These are phyloP conservation scores for Spizella passerina DNA, from an alignment of 2,797 vertebrate species.

Conservation along the genomic window DNA sequence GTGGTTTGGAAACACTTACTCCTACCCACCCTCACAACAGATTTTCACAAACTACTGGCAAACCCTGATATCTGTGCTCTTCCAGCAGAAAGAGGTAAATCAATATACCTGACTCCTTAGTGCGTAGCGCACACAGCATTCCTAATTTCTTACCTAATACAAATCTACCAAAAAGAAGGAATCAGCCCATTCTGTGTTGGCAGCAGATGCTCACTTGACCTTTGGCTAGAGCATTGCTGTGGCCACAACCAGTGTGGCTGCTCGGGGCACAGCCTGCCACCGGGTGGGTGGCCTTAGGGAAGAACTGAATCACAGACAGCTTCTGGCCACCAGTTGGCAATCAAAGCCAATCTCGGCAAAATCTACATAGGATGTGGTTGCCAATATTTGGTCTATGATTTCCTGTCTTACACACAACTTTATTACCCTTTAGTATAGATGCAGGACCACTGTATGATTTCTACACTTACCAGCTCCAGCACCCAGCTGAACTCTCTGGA, in stretches of 20 bases:
- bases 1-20: background rate
- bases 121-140: background rate
- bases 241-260: background rate
- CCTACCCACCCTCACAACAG: background rate
- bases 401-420: background rate
- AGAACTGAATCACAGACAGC: background rate
- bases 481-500: background rate
- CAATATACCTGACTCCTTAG: fast-evolving
- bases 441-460: background rate
- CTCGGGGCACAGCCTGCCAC: no score
- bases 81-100: background rate
- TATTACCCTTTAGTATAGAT: background rate
- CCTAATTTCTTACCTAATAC: background rate
- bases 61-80: background rate
- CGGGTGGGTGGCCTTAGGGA: background rate
- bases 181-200: background rate
- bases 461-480: background rate
- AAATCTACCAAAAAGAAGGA: background rate
- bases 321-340: background rate
- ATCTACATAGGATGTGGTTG: background rate
- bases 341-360: background rate
- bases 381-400: background rate
- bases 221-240: background rate
- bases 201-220: background rate
- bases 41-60: background rate